Base-by-base conservation (phyloP, 2,797 vertebrate genomes). In the Apogon talboti region DNA sequence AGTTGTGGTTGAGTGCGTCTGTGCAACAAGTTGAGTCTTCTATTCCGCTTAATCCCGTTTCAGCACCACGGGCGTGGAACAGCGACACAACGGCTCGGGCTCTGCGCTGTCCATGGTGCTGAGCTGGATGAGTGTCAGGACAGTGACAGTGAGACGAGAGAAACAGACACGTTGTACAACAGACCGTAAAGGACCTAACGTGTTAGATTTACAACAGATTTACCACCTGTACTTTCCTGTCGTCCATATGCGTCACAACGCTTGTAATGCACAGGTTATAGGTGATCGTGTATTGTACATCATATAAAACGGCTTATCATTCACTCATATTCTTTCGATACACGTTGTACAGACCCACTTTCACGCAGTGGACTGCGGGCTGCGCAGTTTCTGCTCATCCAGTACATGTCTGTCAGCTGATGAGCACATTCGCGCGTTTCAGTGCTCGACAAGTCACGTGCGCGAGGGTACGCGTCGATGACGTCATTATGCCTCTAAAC, bases 71-170 rank as follows among this genome's bases (percentile, higher is more conserved):
- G 1, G 2, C 1, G 5, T 1, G 11, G 79, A 78, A 90, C 82
- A 91, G 91, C 71, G 74, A 69, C 85, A 3, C 59, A 14, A 15
- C 8, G 10, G 43, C n/a, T 38, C 38, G 24, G 18, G 9, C 35
- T 42, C 18, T 44, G 51, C 9, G 78, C 92, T 93, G 86, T 93
- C 91, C 88, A 16, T 58, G 90, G 92, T 93, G 67, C 92, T 92
- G 91, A 92, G 88, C 12, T 8, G 33, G 49, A 38, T 37, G 5
- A 16, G 3, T 5, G 53, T 55, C 43, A 15, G 30, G 52, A 35
- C 37, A 8, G 38, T 14, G 33, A 44, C 66, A 50, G 50, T 19
- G 44, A 15, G 15, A 48, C 3, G 7, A 33, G 10, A 1, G 10
- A 10, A 7, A 18, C 15, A 16, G 24, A 51, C 11, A 4, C 33